These are phyloP conservation scores for Spea bombifrons DNA, from an alignment of 2,113 vertebrate species.

Conservation along the genomic window DNA sequence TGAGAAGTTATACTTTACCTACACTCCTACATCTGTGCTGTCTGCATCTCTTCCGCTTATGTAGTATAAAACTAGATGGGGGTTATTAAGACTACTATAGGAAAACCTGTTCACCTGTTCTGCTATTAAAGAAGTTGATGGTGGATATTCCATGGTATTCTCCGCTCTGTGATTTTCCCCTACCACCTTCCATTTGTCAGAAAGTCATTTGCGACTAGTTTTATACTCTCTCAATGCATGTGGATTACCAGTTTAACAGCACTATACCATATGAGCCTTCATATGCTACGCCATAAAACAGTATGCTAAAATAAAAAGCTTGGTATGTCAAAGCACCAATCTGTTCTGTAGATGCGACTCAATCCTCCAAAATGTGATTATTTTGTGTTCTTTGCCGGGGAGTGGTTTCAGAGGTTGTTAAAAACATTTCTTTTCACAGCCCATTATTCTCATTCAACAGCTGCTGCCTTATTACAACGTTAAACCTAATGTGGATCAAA, in stretches of 20 bases:
- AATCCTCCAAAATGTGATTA: conserved; percentile 47
- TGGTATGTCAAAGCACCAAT: conserved; percentile 46
- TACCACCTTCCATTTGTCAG: conserved; percentile 34
- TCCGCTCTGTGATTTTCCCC: conserved; percentile 1
- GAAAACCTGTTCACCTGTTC: conserved; percentile 16
- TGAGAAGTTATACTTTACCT: too few relatives aligned
- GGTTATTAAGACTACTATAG: conserved; percentile 4
- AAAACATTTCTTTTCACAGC: conserved; percentile 48
- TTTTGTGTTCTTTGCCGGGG: conserved; percentile 45
- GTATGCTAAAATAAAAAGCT: conserved; percentile 49
- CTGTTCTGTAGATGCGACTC: conserved; percentile 37
- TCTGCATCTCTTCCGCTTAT: background rate
- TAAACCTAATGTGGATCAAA: conserved; percentile 43
- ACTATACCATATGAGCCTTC: conserved; percentile 38
- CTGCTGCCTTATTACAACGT: conserved; percentile 48
- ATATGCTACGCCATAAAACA: conserved; percentile 44
- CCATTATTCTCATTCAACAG: conserved; percentile 49
- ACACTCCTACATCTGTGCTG: background rate
- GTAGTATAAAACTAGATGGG: background rate
- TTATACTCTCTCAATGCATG: conserved; percentile 15
- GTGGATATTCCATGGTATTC: background rate
- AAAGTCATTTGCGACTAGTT: conserved; percentile 31
- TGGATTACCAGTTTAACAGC: conserved; percentile 41
- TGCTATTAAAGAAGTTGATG: background rate
- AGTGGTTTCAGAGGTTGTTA: conserved; percentile 48